Evolutionary conservation across 1,140 invertebrate species (phyloP).

Genomic region (Euwallacea similis): DNA sequence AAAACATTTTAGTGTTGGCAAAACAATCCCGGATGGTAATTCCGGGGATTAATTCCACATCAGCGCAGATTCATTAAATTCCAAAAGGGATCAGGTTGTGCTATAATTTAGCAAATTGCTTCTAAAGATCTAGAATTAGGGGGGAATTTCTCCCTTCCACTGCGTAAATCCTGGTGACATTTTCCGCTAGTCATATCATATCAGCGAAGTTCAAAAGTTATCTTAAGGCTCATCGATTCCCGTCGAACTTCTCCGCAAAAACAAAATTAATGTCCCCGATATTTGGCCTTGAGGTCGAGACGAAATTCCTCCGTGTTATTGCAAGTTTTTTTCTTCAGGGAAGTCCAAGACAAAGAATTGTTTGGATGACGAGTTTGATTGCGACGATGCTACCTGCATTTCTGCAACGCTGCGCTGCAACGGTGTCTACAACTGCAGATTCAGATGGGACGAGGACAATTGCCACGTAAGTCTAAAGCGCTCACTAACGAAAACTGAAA

Average conservation of each 20-base stretch:
- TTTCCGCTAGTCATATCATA: slow-evolving; percentile 1
- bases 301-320: neutral
- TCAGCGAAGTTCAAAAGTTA: neutral
- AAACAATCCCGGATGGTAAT: too few relatives aligned
- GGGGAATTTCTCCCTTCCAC: too few relatives aligned
- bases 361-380: slow-evolving; percentile 71
- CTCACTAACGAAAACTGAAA: too few relatives aligned
- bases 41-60: too few relatives aligned
- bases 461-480: slow-evolving; percentile 63
- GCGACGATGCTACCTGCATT: slow-evolving; percentile 85
- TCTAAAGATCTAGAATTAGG: too few relatives aligned
- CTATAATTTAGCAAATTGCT: too few relatives aligned
- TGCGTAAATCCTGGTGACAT: neutral
- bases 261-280: slow-evolving; percentile 3
- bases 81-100: too few relatives aligned
- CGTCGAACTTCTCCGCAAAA: neutral
- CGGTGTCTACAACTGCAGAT: slow-evolving; percentile 73
- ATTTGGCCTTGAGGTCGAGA: neutral
- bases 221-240: neutral
- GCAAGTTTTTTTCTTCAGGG: slow-evolving; percentile 35
- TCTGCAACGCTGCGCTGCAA: slow-evolving; percentile 72
- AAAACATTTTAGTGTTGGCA: too few relatives aligned
- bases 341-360: slow-evolving; percentile 52
- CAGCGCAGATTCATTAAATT: too few relatives aligned
- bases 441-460: slow-evolving; percentile 79